Evolutionary conservation across 2,888 invertebrate species (phyloP), one percentile per base, ranked within the genome.

Genomic region (Agapostemon virescens): DNA sequence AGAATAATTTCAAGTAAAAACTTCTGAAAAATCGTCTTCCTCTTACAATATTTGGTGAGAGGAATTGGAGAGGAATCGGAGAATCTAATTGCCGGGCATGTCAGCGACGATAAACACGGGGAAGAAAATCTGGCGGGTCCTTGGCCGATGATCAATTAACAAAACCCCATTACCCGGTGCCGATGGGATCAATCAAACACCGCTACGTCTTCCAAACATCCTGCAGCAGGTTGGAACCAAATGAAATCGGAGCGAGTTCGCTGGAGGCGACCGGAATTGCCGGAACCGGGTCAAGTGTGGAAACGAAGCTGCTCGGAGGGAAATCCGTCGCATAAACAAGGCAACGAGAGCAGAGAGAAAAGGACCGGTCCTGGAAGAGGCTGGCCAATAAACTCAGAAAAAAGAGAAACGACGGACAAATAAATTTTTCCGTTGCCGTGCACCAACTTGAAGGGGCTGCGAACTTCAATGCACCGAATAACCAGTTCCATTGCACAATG

Each of bases 241-340:
- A 26, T 23, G 36, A 58, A 42, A 61, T 58, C 38, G 70, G 30
- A 70, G 23, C 26, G 1, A 11, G 66, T 42, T 42, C 42, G 26
- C 26, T 26, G 26, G 7, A 40, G 66, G 40, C n/a, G 26, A 26
- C 30, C 20, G 23, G 17, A 61, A 74, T 58, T 30, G 23, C 23
- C 23, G 77, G 23, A 77, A 77, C 55, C 42, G 45, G 67, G 67
- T 74, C 74, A 67, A 74, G 30, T 67, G 45, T 67, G 45, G 61
- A 63, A 45, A 61, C 68, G 45, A 33, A 55, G 40, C 66, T 36
- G 33, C 36, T 52, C 49, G 36, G 20, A 26, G 26, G 36, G 73
- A 77, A 77, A 77, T 73, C 73, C 58, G 26, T 26, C 55, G 66
- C 36, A 67, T 73, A 77, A 77, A 77, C 66, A 73, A 58, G 77